Conservation (phyloP, 2,888 invertebrate genomes). For the Vannuccia rotundouncinata region DNA sequence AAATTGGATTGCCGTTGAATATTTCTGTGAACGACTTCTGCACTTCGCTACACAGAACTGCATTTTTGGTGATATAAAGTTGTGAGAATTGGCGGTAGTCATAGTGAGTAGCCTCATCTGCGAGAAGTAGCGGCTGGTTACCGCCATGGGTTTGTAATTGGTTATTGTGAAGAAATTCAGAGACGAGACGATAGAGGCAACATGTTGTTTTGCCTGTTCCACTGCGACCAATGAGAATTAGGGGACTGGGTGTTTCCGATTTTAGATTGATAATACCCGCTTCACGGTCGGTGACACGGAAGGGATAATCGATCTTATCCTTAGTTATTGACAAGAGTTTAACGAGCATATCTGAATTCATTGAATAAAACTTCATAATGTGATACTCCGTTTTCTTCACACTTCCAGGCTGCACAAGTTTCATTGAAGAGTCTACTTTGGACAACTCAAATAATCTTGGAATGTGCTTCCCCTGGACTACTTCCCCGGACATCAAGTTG, state of each 20-base stretch:
- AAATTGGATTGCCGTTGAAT: conserved; percentile 42
- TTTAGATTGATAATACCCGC: conserved; percentile 47
- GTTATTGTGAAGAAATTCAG: conserved; percentile 44
- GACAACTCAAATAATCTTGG: conserved; percentile 34
- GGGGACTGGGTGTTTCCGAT: conserved; percentile 41
- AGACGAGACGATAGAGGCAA: conserved; percentile 49
- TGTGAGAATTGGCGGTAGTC: conserved; percentile 42
- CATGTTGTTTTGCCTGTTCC: conserved; percentile 52
- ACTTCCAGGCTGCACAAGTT: conserved; percentile 47
- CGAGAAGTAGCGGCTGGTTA: not conserved
- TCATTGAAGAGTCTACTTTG: not conserved
- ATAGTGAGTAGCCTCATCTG: not conserved
- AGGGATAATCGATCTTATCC: conserved; percentile 48
- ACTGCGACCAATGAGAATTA: conserved; percentile 50
- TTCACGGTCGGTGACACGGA: conserved; percentile 49
- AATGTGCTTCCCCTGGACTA: conserved; percentile 34
- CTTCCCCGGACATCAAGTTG: not conserved
- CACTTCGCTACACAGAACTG: conserved; percentile 48
- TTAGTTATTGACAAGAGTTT: conserved; percentile 43
- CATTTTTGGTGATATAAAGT: conserved; percentile 48
- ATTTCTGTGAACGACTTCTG: conserved; percentile 48
- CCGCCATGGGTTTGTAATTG: not conserved
- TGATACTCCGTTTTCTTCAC: conserved; percentile 47
- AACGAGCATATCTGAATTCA: conserved; percentile 46
- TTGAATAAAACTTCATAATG: conserved; percentile 50